Evolutionary conservation across 2,113 vertebrate species (phyloP).

Genomic region (Condylura cristata): DNA sequence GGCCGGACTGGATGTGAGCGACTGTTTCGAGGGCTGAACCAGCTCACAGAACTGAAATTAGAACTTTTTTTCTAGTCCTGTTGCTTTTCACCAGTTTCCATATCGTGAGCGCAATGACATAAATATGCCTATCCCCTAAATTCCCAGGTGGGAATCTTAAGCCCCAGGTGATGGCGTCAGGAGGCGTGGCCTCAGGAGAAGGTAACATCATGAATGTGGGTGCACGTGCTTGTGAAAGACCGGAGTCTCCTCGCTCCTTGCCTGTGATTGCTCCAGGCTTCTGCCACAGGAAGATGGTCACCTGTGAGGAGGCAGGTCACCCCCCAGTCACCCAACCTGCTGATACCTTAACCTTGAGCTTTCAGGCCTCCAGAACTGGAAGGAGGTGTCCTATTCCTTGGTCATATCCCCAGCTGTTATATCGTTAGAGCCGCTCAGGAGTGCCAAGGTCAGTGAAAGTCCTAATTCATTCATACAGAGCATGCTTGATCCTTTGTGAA

Average conservation of each 20-base stretch:
- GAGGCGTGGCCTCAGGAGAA: not conserved
- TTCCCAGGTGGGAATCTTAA: not conserved
- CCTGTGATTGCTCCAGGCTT: fast-evolving
- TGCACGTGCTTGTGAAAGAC: not conserved
- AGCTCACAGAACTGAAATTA: not conserved
- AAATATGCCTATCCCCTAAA: not conserved
- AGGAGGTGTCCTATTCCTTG: not conserved
- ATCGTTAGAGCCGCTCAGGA: not conserved
- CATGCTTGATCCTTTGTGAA: not conserved
- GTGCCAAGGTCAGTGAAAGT: not conserved
- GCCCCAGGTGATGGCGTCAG: not conserved
- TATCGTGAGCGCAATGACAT: not conserved
- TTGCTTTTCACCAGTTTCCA: not conserved
- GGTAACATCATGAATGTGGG: no score
- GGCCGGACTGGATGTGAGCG: fast-evolving
- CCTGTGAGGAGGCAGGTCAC: not conserved
- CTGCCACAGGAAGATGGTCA: not conserved
- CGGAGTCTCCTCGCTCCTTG: not conserved
- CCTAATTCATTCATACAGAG: not conserved
- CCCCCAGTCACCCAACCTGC: not conserved
- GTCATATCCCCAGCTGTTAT: not conserved
- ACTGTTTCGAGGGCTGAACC: not conserved
- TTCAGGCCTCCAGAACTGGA: not conserved
- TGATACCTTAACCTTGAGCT: not conserved
- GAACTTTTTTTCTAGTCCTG: not conserved